phyloP scores from a whole-genome alignment of 2,113 vertebrate species.

The Peromyscus californicus region DNA sequence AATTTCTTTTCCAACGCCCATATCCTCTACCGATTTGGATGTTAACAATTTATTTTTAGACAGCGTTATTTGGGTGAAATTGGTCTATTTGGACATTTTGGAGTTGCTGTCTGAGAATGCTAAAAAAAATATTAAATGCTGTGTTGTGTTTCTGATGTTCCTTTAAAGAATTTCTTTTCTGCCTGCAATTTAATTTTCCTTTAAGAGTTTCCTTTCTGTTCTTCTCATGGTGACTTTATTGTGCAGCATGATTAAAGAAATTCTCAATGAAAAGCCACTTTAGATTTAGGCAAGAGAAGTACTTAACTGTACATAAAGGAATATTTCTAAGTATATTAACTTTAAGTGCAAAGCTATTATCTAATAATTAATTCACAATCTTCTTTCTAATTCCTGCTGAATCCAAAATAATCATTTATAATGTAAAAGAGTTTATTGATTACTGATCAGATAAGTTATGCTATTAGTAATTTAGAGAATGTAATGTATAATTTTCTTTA shows the following conservation, averaged over 20 bases:
- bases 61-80: constrained; percentile 45
- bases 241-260: constrained; percentile 45
- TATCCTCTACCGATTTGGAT: not conserved
- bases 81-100: constrained; percentile 21
- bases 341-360: constrained; percentile 31
- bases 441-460: constrained; percentile 3
- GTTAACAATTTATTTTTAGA: constrained; percentile 3
- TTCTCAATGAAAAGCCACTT: not conserved
- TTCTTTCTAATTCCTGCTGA: constrained; percentile 14
- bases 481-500: not conserved
- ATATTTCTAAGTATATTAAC: constrained; percentile 32
- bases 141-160: constrained; percentile 24
- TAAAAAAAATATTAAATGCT: not conserved
- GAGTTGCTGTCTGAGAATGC: constrained; percentile 15
- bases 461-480: constrained; percentile 35
- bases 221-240: constrained; percentile 61
- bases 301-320: not conserved
- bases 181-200: constrained; percentile 62
- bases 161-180: constrained; percentile 57
- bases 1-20: constrained; percentile 17
- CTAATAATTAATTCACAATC: constrained; percentile 31
- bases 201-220: constrained; percentile 4
- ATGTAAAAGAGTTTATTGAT: not conserved
- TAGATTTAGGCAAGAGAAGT: constrained; percentile 36
- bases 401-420: not conserved